phyloP scores from a whole-genome alignment of 2,797 vertebrate species.

The Labeo calbasu region DNA sequence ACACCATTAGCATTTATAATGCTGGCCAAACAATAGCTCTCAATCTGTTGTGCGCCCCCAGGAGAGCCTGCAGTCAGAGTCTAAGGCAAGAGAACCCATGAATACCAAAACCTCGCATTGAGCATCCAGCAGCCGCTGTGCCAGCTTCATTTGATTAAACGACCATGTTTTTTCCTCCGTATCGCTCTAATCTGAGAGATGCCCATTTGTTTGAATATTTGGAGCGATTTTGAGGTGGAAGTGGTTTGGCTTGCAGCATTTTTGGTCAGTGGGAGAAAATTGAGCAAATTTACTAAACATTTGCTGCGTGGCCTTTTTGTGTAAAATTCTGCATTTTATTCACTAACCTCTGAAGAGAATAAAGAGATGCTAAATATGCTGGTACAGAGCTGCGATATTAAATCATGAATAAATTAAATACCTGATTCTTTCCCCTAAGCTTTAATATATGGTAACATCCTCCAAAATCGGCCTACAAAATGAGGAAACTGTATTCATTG shows the following conservation, averaged over 20 bases:
- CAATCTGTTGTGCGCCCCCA: constrained; percentile 48
- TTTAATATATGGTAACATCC: constrained; percentile 4
- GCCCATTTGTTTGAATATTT: constrained; percentile 4
- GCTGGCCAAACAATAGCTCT: constrained; percentile 48
- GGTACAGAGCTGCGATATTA: neutral
- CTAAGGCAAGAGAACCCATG: constrained; percentile 27
- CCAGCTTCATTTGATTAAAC: constrained; percentile 30
- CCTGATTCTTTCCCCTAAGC: neutral
- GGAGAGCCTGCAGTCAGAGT: constrained; percentile 33
- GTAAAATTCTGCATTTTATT: neutral
- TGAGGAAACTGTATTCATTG: neutral
- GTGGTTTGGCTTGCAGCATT: neutral
- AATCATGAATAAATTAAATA: constrained; percentile 3
- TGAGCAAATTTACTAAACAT: neutral
- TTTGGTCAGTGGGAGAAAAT: neutral
- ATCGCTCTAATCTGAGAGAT: neutral
- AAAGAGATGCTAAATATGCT: neutral
- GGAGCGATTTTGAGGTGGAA: neutral
- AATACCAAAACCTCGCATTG: constrained; percentile 40
- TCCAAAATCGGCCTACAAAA: neutral
- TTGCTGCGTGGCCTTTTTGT: neutral
- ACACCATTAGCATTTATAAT: constrained; percentile 57
- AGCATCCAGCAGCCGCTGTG: constrained; percentile 23
- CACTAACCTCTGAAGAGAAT: neutral
- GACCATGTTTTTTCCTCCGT: neutral